phyloP scores from a whole-genome alignment of 2,113 vertebrate species.

The Aegotheles bennettii region DNA sequence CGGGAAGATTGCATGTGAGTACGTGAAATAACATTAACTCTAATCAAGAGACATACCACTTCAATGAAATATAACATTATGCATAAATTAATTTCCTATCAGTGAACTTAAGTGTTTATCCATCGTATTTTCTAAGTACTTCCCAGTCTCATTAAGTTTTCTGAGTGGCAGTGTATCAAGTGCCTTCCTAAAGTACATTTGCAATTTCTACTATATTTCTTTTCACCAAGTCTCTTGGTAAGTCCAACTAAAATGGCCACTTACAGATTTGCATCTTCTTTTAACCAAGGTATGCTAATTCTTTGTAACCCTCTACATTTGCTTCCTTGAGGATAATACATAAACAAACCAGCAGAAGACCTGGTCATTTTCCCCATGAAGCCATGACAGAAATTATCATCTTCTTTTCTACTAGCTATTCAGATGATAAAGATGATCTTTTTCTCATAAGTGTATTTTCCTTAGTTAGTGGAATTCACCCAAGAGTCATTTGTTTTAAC shows the following conservation, averaged over 20 bases:
- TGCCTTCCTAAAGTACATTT: not conserved
- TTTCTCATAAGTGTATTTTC: not conserved
- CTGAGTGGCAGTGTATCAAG: not conserved
- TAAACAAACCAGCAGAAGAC: not conserved
- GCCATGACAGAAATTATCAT: not conserved
- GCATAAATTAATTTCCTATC: conserved; percentile 9
- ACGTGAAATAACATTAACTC: not conserved
- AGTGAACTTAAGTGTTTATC: conserved; percentile 23
- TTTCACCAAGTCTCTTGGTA: not conserved
- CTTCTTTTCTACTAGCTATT: not conserved
- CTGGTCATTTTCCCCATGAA: not conserved
- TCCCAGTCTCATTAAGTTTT: not conserved
- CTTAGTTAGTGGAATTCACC: conserved; percentile 23
- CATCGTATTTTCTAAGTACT: conserved; percentile 1
- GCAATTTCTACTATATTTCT: not conserved
- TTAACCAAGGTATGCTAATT: not conserved
- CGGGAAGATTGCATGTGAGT: not conserved
- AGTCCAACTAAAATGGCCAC: not conserved
- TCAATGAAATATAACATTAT: not conserved
- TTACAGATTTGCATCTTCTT: not conserved
- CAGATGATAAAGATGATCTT: conserved; percentile 13
- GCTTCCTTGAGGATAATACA: not conserved
- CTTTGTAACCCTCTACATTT: not conserved
- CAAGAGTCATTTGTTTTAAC: conserved; percentile 46
- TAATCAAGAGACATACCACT: not conserved